Evolutionary conservation across 2,888 invertebrate genomes (phyloP).

Genomic region (Phortica okadai): DNA sequence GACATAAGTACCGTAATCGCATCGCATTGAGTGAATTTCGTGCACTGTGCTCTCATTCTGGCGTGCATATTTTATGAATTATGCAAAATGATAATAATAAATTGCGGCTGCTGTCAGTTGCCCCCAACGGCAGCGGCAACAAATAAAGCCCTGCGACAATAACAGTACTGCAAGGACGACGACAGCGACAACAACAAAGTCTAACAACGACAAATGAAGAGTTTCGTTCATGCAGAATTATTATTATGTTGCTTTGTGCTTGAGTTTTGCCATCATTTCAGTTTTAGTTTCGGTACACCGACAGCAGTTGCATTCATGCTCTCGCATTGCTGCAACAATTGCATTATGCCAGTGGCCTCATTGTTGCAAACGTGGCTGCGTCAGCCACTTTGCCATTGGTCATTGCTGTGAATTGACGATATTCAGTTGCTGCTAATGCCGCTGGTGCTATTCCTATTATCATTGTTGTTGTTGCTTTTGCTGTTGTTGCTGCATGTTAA

Average conservation of each 20-base stretch:
- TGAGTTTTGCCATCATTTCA: background rate
- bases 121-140: background rate
- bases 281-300: background rate
- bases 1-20: constrained; percentile 3
- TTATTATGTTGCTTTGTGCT: too few relatives aligned
- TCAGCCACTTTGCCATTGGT: background rate
- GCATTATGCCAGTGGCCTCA: constrained; percentile 1
- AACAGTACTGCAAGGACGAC: too few relatives aligned
- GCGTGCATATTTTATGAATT: constrained; percentile 48
- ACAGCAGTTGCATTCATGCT: background rate
- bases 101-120: constrained; percentile 47
- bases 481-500: background rate
- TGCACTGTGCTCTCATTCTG: background rate
- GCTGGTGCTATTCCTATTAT: background rate
- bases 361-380: background rate
- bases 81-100: constrained; percentile 60
- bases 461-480: background rate
- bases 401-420: background rate
- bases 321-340: background rate
- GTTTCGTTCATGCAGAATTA: background rate
- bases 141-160: too few relatives aligned
- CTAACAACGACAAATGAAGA: background rate
- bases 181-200: background rate
- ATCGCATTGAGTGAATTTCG: constrained; percentile 13
- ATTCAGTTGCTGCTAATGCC: background rate